Evolutionary conservation across 2,888 invertebrate species (phyloP).

Genomic region (Aspidiotus destructor): DNA sequence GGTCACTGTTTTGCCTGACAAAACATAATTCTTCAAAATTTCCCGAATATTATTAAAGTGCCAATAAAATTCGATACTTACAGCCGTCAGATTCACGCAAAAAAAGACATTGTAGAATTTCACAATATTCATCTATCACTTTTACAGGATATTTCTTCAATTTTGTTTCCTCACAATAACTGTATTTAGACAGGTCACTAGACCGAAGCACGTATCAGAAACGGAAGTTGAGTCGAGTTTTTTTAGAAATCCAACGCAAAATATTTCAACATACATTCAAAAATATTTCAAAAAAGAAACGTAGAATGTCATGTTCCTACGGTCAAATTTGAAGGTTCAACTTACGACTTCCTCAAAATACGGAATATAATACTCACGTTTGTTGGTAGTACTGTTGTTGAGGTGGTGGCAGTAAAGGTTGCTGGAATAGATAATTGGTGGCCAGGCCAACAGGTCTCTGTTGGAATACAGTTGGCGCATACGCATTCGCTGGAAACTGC

Average conservation of each 20-base stretch:
- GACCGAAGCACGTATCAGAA: no score
- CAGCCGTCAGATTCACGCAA: no score
- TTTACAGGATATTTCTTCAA: no score
- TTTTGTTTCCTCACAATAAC: no score
- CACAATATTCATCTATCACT: no score
- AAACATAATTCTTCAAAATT: no score
- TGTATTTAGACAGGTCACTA: no score
- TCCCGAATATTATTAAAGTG: no score
- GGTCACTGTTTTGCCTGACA: no score
- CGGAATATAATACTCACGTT: constrained; percentile 23
- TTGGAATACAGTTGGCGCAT: constrained; percentile 1
- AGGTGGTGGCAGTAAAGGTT: constrained; percentile 9
- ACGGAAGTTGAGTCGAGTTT: not conserved
- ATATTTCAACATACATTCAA: not conserved
- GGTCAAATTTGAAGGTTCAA: not conserved
- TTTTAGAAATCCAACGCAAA: not conserved
- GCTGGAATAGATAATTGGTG: constrained; percentile 17
- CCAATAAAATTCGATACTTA: no score
- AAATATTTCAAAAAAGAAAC: not conserved
- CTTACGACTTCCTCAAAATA: constrained; percentile 14
- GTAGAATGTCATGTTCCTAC: no score
- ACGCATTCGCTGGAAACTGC: constrained; percentile 1
- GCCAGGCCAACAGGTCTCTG: constrained; percentile 16
- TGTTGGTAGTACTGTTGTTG: constrained; percentile 25
- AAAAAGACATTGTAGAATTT: no score